Percentiles rank a stretch among this genome's conserved stretches.
Conservation (phyloP, 2,888 invertebrate genomes). For the Euzophera pinguis region DNA sequence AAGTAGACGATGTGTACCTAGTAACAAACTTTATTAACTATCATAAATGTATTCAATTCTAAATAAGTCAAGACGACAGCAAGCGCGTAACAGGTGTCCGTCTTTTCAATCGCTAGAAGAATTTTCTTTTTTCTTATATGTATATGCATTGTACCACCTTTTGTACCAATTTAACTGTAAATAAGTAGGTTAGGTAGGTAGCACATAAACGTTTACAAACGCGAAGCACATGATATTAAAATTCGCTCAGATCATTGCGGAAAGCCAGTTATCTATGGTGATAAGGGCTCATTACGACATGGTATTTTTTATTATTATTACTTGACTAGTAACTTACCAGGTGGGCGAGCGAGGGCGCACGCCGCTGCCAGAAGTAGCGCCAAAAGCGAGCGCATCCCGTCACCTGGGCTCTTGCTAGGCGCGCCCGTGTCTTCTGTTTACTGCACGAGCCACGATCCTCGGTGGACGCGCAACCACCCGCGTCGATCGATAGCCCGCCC, state of each 20-base stretch:
- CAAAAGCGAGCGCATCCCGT: conserved; percentile 50
- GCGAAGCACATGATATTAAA: conserved; percentile 13
- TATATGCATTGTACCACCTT: no score
- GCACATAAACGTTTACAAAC: no score
- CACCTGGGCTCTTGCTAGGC: conserved; percentile 26
- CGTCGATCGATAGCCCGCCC: conserved; percentile 74
- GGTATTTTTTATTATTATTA: conserved; percentile 12
- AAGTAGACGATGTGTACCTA: no score
- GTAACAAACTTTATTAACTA: no score
- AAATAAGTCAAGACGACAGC: neutral
- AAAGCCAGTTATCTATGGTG: conserved; percentile 34
- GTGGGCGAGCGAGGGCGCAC: conserved; percentile 45
- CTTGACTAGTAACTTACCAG: conserved; percentile 41
- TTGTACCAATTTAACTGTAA: no score
- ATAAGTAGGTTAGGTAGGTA: no score
- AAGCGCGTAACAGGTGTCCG: conserved; percentile 44
- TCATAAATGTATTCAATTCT: no score
- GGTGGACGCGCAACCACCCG: conserved; percentile 51
- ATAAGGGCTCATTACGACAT: conserved; percentile 17
- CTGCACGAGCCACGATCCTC: conserved; percentile 29
- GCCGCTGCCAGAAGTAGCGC: conserved; percentile 42
- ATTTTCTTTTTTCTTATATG: neutral
- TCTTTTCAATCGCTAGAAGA: neutral
- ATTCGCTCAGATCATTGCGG: conserved; percentile 23
- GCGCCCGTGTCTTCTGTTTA: conserved; percentile 45